phyloP scores from a whole-genome alignment of 2,797 vertebrate species.

The Austrolebias charrua region DNA sequence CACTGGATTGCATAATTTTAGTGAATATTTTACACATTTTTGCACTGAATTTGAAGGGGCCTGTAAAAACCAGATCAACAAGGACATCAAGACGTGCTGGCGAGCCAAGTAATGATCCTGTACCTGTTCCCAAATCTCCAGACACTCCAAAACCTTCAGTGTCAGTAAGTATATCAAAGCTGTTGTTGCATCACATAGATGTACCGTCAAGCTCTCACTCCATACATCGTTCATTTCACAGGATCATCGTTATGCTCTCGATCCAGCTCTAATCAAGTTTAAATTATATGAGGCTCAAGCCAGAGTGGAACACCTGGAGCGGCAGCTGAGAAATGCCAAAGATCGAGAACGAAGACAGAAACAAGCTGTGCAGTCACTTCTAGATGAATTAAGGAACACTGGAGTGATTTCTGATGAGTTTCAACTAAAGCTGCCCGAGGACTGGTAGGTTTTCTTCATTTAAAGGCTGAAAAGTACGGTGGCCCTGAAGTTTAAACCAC shows the following conservation, averaged over 20 bases:
- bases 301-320: slow-evolving; percentile 11
- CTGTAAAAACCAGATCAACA: slow-evolving; percentile 6
- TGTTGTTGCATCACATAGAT: background rate
- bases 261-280: slow-evolving; percentile 6
- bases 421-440: background rate
- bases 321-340: slow-evolving; percentile 13
- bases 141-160: slow-evolving; percentile 2
- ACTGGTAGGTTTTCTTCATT: slow-evolving; percentile 2
- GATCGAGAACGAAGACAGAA: slow-evolving; percentile 12
- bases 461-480: too few species aligned
- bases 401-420: slow-evolving; percentile 1
- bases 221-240: background rate
- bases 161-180: slow-evolving; percentile 6
- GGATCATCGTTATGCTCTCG: slow-evolving; percentile 19
- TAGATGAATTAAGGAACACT: background rate
- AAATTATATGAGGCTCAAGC: slow-evolving; percentile 14
- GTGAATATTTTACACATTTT: background rate
- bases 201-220: background rate
- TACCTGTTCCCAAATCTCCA: slow-evolving; percentile 1
- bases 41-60: background rate
- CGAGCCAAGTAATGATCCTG: slow-evolving; percentile 2
- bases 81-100: slow-evolving; percentile 8
- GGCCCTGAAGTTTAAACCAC: too few species aligned
- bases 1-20: background rate
- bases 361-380: background rate